Base-by-base conservation (phyloP, 2,797 vertebrate genomes). In the Notamacropus eugenii region DNA sequence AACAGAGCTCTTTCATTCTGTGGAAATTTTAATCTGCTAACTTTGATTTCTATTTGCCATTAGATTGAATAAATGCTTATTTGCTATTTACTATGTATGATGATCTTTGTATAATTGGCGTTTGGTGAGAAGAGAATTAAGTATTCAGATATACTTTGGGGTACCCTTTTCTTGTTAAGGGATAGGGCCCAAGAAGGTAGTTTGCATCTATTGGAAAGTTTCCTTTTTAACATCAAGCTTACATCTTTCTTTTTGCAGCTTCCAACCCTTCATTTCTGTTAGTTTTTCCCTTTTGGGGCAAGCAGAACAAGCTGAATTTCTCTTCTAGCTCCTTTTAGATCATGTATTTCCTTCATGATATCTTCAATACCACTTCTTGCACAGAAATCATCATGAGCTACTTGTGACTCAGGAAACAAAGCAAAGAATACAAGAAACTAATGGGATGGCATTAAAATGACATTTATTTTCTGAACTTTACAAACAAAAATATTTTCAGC, bases 401-500 rank as follows among this genome's bases (percentile, higher is more conserved):
- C 40, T 46, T 50, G 40, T 87, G 74, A 87, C 40, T 3, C 74
- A 50, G 40, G 22, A 46, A 87, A 87, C 74, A 87, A 87, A 50
- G 74, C 74, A 27, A 82, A 82, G 67, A 82, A 82, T 46, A 40
- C 19, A 40, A 82, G n/a, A 82, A 82, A 40, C 67, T 82, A 46
- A 82, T 46, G 19, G 19, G n/a, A 82, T 82, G 19, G n/a, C 67
- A 82, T 82, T 82, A 82, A 82, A 40, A 40, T 82, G n/a, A 82
- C n/a, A 46, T 82, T n/a, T 96, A 58, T 91, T 29, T 87, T 9
- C 27, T 54, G 56, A 91, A 62, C 34, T 97, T 91, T 52, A 31
- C 31, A 92, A 94, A 31, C 34, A 55, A 19, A 11, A 29, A 27
- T 92, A 11, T 28, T 31, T 95, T 91, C 40, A 94, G 56, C 54